Evolutionary conservation across 2,113 vertebrate species (phyloP), one percentile per base, ranked within the genome.

Genomic region (Oryzias javanicus): DNA sequence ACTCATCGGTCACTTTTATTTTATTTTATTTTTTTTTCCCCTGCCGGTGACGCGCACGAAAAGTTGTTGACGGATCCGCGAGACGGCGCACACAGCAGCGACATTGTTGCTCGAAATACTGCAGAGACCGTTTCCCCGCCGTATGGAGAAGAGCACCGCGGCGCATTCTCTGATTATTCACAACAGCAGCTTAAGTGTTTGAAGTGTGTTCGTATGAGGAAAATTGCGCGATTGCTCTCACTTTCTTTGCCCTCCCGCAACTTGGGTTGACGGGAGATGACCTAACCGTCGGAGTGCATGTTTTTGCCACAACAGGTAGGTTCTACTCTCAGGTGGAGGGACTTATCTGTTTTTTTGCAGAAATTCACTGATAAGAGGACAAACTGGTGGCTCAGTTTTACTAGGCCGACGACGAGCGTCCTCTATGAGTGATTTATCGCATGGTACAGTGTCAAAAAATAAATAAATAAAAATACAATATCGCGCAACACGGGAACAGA

Each of bases 21-120:
- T 77, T 67, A 27, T 35, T 45, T 7, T 14, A 17, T 3, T 49
- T 17, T 4, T 17, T 6, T 14, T 4, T 55, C 42, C 49, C 29
- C 50, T n/a, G 14, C 60, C 19, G 65, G 60, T 44, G 75, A 73
- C 60, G 54, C 40, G 65, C 62, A 64, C 62, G 49, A 74, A 88
- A 88, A 86, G 80, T 88, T 88, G 60, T 60, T 65, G 78, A 78
- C 67, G 51, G 71, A 76, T 72, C 74, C 46, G n/a, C 55, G 66
- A 42, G 55, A 42, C 52, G 59, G 51, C 64, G 67, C 76, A 44
- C 61, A 54, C 61, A 59, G 60, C 70, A 55, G 74, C 68, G 68
- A 50, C 74, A 47, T 44, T 56, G 73, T 69, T 67, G 44, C 75
- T 74, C n/a, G 17, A 20, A 73, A 22, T 60, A 47, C 59, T 49